Conservation (phyloP, 1,140 invertebrate genomes). For the Pararge aegeria region DNA sequence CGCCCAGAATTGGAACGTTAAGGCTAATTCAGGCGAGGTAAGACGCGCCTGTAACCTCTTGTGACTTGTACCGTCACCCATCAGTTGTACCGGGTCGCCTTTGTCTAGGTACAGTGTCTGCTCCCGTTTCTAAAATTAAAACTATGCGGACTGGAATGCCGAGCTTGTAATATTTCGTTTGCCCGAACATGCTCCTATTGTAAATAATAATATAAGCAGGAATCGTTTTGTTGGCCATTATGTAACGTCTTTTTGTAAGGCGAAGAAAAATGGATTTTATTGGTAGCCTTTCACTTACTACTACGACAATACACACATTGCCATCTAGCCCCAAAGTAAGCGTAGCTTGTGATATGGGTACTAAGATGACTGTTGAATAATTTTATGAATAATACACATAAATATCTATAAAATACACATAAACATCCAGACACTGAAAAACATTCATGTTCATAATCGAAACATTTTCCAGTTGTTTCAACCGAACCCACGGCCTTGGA, state of each 20-base stretch:
- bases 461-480: too few relatives aligned
- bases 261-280: neutral
- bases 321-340: too few relatives aligned
- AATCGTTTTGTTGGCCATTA: neutral
- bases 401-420: too few relatives aligned
- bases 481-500: too few relatives aligned
- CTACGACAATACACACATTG: too few relatives aligned
- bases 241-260: neutral
- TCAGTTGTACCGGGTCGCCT: constrained; percentile 46
- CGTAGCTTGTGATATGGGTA: too few relatives aligned
- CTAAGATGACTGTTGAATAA: too few relatives aligned
- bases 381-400: too few relatives aligned
- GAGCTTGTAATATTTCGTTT: constrained; percentile 55
- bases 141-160: constrained; percentile 66
- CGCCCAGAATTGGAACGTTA: too few relatives aligned
- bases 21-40: neutral
- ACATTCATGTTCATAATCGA: too few relatives aligned
- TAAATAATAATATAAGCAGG: constrained; percentile 6
- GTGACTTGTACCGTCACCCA: constrained; percentile 22
- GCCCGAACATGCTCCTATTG: constrained; percentile 26
- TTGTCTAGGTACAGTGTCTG: constrained; percentile 71
- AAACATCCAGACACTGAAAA: too few relatives aligned
- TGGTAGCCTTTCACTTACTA: neutral
- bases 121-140: constrained; percentile 77
- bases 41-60: constrained; percentile 9